Base-by-base conservation (phyloP, 53 echinoderm and acorn worm genomes). In the Astropecten irregularis region DNA sequence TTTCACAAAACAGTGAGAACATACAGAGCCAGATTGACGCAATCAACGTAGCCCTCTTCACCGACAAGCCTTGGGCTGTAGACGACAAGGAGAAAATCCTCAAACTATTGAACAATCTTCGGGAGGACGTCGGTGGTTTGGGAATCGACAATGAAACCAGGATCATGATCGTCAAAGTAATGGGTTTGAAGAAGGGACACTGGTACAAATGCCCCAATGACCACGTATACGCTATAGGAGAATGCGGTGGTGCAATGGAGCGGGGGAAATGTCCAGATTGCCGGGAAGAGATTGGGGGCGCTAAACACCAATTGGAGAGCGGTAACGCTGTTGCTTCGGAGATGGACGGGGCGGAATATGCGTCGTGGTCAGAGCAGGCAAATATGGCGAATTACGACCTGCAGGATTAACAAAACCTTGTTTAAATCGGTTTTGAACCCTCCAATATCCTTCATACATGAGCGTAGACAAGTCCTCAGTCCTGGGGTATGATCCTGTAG, bases 191-290 rank as follows among this genome's bases (percentile, higher is more conserved):
- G n/a, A 76, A 79, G 20, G 95, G 95, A 15, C 90, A 90, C 20
- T 95, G 95, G 92, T 95, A 82, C 71, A 95, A 92, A 61, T 95
- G 95, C 55, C 87, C 90, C 9, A 82, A 95, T 27, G 90, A 88
- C 27, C 95, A 95, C 52, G 66, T 95, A 21, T 95, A 95, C 49
- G 95, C 91, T n/a, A 95, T 95, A 16, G 90, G 90, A 16, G 92
- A 90, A 11, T 95, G 95, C 34, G 95, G 92, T 50, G 95, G 95
- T 2, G 95, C 92, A 18, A 90, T 66, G 82, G 60, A 87, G 53
- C 39, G 46, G 23, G 47, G 66, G 9, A 36, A 26, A 29, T 95
- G 95, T 29, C 92, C 92, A 4, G 92, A 92, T 53, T 95, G 95
- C 40, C 58, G 85, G 35, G 77, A 82, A 4, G 31, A 50, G 7